Conservation (phyloP, 2,113 vertebrate genomes). For the Ovis canadensis region DNA sequence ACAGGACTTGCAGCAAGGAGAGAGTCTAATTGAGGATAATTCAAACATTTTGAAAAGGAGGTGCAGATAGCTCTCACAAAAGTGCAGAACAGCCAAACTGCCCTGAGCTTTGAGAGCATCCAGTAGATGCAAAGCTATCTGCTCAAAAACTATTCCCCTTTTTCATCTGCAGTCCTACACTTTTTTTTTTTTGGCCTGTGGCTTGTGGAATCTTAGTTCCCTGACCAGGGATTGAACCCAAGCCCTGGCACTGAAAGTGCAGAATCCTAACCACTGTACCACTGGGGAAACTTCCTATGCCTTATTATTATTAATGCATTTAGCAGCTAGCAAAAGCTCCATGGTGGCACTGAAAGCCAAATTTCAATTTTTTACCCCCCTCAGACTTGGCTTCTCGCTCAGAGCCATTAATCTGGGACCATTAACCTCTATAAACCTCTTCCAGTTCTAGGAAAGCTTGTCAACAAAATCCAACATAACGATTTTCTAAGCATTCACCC, state of each 20-base stretch:
- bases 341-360: not conserved
- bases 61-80: not conserved
- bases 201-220: not conserved
- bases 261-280: not conserved
- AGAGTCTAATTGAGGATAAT: not conserved
- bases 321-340: not conserved
- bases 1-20: not conserved
- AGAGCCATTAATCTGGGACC: not conserved
- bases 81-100: not conserved
- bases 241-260: not conserved
- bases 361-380: not conserved
- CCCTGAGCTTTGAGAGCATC: not conserved
- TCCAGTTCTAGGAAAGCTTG: conserved; percentile 11
- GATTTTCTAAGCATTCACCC: conserved; percentile 4
- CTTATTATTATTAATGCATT: not conserved
- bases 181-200: not conserved
- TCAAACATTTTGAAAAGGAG: not conserved
- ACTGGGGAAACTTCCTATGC: not conserved
- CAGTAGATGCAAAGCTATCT: not conserved
- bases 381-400: not conserved
- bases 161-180: not conserved
- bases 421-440: not conserved
- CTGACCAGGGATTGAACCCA: not conserved
- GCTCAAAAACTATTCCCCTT: not conserved
- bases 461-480: not conserved